Conservation (phyloP, 2,888 invertebrate species). For the Mechanitis mazaeus region DNA sequence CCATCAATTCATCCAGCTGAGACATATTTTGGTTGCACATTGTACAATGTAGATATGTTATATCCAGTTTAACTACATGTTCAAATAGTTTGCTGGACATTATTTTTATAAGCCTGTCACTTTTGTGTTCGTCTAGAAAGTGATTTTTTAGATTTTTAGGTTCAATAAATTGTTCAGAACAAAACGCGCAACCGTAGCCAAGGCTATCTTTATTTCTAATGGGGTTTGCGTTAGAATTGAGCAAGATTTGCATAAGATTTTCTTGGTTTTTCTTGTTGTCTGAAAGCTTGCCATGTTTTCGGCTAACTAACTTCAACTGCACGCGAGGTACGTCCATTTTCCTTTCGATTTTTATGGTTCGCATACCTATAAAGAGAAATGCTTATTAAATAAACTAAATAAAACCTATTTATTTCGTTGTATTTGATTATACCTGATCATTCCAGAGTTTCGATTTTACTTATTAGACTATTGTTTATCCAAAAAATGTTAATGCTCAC, state of each 20-base stretch:
- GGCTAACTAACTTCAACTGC: slow-evolving; percentile 39
- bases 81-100: slow-evolving; percentile 38
- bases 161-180: slow-evolving; percentile 39
- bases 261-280: slow-evolving; percentile 39
- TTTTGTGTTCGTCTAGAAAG: slow-evolving; percentile 45
- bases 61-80: slow-evolving; percentile 48
- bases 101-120: slow-evolving; percentile 38
- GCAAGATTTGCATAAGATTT: slow-evolving; percentile 43
- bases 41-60: slow-evolving; percentile 45
- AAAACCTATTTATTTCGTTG: not conserved
- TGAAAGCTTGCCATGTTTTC: slow-evolving; percentile 24
- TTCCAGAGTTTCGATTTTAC: too few relatives aligned
- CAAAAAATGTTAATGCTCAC: too few relatives aligned
- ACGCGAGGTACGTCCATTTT: slow-evolving; percentile 31
- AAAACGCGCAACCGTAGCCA: slow-evolving; percentile 49
- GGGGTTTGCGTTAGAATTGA: slow-evolving; percentile 51
- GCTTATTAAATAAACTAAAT: slow-evolving; percentile 31
- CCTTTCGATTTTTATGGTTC: slow-evolving; percentile 35
- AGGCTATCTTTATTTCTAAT: slow-evolving; percentile 41
- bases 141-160: slow-evolving; percentile 45
- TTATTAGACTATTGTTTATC: too few relatives aligned
- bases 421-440: too few relatives aligned
- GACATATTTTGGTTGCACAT: slow-evolving; percentile 40
- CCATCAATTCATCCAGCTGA: slow-evolving; percentile 40
- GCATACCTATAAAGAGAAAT: slow-evolving; percentile 49